Conservation (phyloP, 2,797 vertebrate genomes). For the Pygocentrus nattereri region DNA sequence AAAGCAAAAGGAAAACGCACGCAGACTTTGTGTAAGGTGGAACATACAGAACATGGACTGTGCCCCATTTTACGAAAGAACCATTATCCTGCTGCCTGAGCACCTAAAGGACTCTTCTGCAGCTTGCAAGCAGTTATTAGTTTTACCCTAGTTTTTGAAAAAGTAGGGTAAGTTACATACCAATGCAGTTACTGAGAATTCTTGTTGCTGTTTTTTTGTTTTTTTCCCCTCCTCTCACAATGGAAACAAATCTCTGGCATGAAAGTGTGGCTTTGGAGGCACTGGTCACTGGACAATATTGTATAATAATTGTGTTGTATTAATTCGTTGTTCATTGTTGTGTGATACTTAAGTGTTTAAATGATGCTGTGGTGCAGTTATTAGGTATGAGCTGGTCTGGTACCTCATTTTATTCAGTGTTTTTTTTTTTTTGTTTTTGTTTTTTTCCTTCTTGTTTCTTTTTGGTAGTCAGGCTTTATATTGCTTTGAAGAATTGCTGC, state of each 20-base stretch:
- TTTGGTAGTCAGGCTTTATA: conserved; percentile 61
- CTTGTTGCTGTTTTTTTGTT: conserved; percentile 57
- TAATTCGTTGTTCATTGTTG: conserved; percentile 68
- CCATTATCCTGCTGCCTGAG: conserved; percentile 65
- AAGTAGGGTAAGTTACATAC: conserved; percentile 71
- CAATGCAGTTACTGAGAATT: conserved; percentile 79
- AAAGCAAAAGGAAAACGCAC: conserved; percentile 79
- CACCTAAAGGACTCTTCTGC: conserved; percentile 63
- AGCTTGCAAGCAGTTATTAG: conserved; percentile 67
- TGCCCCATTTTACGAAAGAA: conserved; percentile 58
- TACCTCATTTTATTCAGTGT: conserved; percentile 74
- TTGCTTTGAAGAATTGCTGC: conserved; percentile 64
- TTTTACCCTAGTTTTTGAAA: conserved; percentile 70
- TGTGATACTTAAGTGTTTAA: conserved; percentile 70
- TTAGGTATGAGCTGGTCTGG: conserved; percentile 79
- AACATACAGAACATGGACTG: conserved; percentile 54
- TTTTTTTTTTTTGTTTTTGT: conserved; percentile 63
- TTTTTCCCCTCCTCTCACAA: conserved; percentile 62
- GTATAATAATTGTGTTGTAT: conserved; percentile 67
- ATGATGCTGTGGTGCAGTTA: conserved; percentile 68
- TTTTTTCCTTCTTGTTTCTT: conserved; percentile 59
- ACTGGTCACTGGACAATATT: conserved; percentile 61
- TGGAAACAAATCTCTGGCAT: conserved; percentile 47
- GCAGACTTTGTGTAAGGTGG: conserved; percentile 84
- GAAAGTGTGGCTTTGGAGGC: conserved; percentile 60